Evolutionary conservation across 2,113 vertebrate species (phyloP).

Genomic region (Microcebus ravelobensis): DNA sequence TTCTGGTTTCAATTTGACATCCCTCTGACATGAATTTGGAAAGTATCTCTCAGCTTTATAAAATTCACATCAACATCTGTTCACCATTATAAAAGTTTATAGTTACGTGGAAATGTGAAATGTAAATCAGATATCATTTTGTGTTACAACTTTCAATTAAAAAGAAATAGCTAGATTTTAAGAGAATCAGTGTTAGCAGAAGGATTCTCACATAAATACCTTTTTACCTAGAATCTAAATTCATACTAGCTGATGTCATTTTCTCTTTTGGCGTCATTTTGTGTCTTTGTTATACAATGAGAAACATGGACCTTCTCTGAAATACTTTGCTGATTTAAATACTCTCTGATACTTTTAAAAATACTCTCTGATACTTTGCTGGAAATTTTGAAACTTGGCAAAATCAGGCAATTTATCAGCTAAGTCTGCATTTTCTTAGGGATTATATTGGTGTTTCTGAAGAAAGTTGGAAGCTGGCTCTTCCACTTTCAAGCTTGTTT

Average conservation of each 20-base stretch:
- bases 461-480: slow-evolving; percentile 51
- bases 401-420: slow-evolving; percentile 7
- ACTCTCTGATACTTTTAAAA: no score
- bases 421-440: slow-evolving; percentile 40
- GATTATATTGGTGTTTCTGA: background rate
- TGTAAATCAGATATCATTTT: slow-evolving; percentile 83
- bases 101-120: slow-evolving; percentile 83
- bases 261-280: slow-evolving; percentile 70
- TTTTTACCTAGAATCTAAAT: slow-evolving; percentile 71
- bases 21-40: slow-evolving; percentile 67
- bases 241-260: slow-evolving; percentile 61
- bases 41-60: slow-evolving; percentile 72
- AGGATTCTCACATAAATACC: slow-evolving; percentile 19
- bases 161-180: slow-evolving; percentile 74
- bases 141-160: slow-evolving; percentile 80
- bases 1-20: slow-evolving; percentile 77
- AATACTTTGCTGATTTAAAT: slow-evolving; percentile 57
- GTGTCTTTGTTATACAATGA: slow-evolving; percentile 40
- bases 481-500: slow-evolving; percentile 51
- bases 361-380: slow-evolving; percentile 62
- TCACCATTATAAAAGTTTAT: slow-evolving; percentile 78
- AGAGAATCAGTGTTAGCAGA: slow-evolving; percentile 55
- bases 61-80: slow-evolving; percentile 82
- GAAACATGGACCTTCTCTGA: slow-evolving; percentile 61
- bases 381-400: slow-evolving; percentile 64